Percentiles rank a stretch among this genome's conserved stretches.
Conservation (phyloP, 2,113 vertebrate genomes). For the Genyomyrus donnyi region DNA sequence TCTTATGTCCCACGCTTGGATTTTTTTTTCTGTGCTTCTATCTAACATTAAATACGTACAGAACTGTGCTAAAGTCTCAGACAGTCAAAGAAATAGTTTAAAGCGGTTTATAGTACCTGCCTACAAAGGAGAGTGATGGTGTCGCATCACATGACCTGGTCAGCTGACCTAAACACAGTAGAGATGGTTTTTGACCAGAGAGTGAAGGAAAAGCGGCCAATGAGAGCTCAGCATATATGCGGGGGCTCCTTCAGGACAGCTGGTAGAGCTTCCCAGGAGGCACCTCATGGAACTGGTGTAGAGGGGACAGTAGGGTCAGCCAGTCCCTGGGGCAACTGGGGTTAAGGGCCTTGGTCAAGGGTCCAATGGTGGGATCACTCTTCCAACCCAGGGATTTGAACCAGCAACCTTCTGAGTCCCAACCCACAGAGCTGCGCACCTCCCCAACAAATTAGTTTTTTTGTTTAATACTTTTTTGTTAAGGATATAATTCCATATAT, state of each 20-base stretch:
- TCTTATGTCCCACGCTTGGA: not conserved
- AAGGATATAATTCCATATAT: no score
- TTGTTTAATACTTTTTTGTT: no score
- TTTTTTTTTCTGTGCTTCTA: not conserved
- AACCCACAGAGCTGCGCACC: not conserved
- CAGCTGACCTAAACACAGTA: not conserved
- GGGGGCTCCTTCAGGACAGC: not conserved
- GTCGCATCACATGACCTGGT: not conserved
- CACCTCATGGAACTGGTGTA: not conserved
- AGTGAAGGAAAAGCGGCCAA: not conserved
- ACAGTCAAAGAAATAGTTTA: not conserved
- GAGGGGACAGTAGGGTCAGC: not conserved
- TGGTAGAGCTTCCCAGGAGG: not conserved
- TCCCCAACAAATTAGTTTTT: no score
- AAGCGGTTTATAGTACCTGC: not conserved
- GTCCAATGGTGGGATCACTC: no score
- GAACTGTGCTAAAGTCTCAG: not conserved
- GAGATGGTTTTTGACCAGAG: not conserved
- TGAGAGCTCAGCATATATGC: not conserved
- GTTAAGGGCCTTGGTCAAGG: no score
- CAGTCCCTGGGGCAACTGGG: not conserved
- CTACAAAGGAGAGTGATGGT: not conserved
- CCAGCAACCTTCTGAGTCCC: no score
- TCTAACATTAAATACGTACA: not conserved
- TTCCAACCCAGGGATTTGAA: no score